Conservation (phyloP, 2,888 invertebrate species). For the Fragum fragum region DNA sequence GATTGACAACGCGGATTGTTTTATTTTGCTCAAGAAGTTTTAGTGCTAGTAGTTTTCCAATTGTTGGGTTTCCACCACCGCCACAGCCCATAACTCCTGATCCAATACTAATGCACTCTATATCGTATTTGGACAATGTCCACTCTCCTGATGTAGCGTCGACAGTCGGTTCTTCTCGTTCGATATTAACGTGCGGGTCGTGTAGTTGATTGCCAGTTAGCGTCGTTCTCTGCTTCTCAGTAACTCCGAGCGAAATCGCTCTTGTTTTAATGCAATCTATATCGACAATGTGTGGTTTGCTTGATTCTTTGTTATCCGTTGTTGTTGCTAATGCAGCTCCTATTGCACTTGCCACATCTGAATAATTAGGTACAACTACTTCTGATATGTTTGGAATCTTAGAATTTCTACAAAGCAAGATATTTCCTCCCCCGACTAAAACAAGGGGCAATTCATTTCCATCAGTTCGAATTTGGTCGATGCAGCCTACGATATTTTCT, state of each 20-base stretch:
- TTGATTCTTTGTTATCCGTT: conserved; percentile 64
- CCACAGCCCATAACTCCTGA: conserved; percentile 84
- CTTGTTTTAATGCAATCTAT: neutral
- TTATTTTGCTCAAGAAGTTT: conserved; percentile 74
- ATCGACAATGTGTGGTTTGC: neutral
- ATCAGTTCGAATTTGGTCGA: conserved; percentile 80
- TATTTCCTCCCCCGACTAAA: conserved; percentile 83
- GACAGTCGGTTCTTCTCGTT: conserved; percentile 57
- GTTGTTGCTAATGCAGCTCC: conserved; percentile 85
- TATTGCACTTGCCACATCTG: conserved; percentile 84
- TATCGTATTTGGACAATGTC: conserved; percentile 80
- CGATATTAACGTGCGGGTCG: conserved; percentile 23
- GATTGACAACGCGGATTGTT: conserved; percentile 77
- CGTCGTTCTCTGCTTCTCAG: conserved; percentile 59
- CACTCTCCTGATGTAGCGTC: conserved; percentile 78
- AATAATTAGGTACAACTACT: conserved; percentile 70
- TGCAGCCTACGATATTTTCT: conserved; percentile 72
- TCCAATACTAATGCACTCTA: conserved; percentile 83
- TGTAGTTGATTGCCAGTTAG: conserved; percentile 52
- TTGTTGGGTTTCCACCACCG: conserved; percentile 83
- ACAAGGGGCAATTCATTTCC: conserved; percentile 76
- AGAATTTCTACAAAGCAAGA: conserved; percentile 71
- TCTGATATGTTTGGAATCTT: conserved; percentile 68
- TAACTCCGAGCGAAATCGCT: neutral
- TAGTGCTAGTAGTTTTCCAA: conserved; percentile 75